Evolutionary conservation across 1,140 invertebrate species (phyloP).

Genomic region (Tigriopus japonicus): DNA sequence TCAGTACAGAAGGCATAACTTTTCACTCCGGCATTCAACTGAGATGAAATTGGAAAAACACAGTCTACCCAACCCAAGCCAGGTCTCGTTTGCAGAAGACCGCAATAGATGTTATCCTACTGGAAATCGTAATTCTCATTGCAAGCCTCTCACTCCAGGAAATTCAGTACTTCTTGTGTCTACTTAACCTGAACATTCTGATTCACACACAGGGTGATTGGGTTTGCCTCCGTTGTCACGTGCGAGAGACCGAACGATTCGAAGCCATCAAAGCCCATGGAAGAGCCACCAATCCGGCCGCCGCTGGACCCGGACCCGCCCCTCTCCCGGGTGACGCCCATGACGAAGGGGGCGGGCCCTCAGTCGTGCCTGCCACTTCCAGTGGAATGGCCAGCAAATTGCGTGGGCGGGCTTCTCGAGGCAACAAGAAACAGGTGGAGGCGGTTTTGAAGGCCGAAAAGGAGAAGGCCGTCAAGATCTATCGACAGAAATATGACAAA

Average conservation of each 20-base stretch:
- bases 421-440: neutral
- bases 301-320: neutral
- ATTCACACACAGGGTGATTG: conserved; percentile 41
- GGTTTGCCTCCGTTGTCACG: conserved; percentile 60
- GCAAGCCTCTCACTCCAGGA: too few relatives aligned
- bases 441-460: neutral
- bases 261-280: neutral
- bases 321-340: neutral
- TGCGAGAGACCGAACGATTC: conserved; percentile 23
- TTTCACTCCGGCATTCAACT: too few relatives aligned
- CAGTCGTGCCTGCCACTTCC: neutral
- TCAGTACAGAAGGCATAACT: too few relatives aligned
- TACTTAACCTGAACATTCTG: neutral
- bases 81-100: too few relatives aligned
- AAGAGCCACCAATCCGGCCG: neutral
- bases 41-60: too few relatives aligned
- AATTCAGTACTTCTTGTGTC: neutral
- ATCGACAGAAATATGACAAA: conserved; percentile 8
- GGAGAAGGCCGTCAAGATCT: neutral
- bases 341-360: neutral
- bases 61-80: too few relatives aligned
- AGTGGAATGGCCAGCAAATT: neutral
- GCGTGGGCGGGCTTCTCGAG: neutral
- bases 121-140: too few relatives aligned
- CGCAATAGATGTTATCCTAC: too few relatives aligned